Percentiles rank a stretch among this genome's conserved stretches.
phyloP scores from a whole-genome alignment of 1,140 invertebrate species.

The Drosophila fuyamai region DNA sequence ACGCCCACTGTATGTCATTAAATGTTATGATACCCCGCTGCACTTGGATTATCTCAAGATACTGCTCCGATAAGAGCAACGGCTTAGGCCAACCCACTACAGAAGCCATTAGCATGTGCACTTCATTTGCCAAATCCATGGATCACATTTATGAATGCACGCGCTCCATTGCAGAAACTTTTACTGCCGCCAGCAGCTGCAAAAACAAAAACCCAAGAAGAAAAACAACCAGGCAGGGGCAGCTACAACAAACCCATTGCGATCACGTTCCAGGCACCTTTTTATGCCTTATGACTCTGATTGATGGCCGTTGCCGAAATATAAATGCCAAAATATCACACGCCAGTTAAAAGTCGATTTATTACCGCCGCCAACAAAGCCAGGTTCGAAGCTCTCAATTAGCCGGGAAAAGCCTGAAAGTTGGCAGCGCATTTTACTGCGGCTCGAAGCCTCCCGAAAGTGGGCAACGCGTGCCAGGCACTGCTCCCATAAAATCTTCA shows the following conservation, averaged over 20 bases:
- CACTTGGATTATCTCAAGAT: not conserved
- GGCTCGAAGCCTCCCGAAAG: slow-evolving; percentile 19
- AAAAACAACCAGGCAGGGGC: not conserved
- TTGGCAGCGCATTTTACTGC: slow-evolving; percentile 11
- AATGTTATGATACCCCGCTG: not conserved
- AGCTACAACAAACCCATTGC: slow-evolving; percentile 27
- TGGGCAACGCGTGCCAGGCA: slow-evolving; percentile 10
- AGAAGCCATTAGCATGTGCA: slow-evolving; percentile 18
- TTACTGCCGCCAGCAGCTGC: slow-evolving; percentile 28
- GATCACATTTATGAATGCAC: slow-evolving; percentile 18
- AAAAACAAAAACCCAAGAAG: not conserved
- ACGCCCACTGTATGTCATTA: too few relatives aligned
- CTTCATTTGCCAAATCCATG: slow-evolving; percentile 17
- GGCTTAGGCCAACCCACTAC: not conserved
- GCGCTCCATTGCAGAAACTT: slow-evolving; percentile 28
- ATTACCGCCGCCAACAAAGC: slow-evolving; percentile 42
- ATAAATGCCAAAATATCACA: slow-evolving; percentile 75
- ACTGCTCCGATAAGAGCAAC: not conserved
- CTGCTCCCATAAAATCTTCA: slow-evolving; percentile 24
- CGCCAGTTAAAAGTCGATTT: slow-evolving; percentile 55
- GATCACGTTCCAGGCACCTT: slow-evolving; percentile 65
- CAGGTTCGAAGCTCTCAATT: slow-evolving; percentile 32
- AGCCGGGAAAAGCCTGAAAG: slow-evolving; percentile 20
- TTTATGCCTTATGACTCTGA: slow-evolving; percentile 58
- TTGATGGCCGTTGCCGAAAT: slow-evolving; percentile 49